Conservation (phyloP, 2,113 vertebrate species). For the Microtus oregoni region DNA sequence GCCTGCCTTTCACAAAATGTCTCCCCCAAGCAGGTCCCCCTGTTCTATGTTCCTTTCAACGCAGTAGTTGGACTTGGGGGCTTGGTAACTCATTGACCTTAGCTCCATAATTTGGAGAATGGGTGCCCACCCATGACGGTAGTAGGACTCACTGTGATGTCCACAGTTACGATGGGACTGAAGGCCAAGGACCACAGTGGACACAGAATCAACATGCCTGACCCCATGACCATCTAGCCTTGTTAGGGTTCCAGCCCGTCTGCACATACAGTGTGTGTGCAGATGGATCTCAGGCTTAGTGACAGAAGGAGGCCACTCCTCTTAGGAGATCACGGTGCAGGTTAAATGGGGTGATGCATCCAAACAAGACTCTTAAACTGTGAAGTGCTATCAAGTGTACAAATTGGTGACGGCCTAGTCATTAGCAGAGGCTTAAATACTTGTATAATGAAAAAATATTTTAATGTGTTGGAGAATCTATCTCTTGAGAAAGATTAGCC, state of each 20-base stretch:
- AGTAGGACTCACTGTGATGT: background rate
- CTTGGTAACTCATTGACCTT: background rate
- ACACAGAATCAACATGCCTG: background rate
- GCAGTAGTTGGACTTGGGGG: background rate
- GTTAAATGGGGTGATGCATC: background rate
- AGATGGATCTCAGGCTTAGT: background rate
- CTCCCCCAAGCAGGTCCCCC: background rate
- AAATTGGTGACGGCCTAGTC: background rate
- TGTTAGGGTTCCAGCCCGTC: background rate
- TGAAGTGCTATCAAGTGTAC: background rate
- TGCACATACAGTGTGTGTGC: background rate
- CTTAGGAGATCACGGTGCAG: background rate
- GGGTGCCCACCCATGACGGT: background rate
- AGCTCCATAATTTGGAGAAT: slow-evolving; percentile 52
- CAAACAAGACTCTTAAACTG: slow-evolving; percentile 55
- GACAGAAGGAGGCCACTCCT: background rate
- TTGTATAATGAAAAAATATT: slow-evolving; percentile 46
- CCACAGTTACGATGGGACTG: background rate
- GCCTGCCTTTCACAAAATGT: background rate
- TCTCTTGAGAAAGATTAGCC: slow-evolving; percentile 53
- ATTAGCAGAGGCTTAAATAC: slow-evolving; percentile 42
- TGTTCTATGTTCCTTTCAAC: background rate
- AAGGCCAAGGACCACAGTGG: background rate
- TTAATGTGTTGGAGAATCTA: slow-evolving; percentile 59
- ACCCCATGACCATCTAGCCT: background rate